Evolutionary conservation across 1,140 invertebrate genomes (phyloP).

Genomic region (Episyrphus balteatus): DNA sequence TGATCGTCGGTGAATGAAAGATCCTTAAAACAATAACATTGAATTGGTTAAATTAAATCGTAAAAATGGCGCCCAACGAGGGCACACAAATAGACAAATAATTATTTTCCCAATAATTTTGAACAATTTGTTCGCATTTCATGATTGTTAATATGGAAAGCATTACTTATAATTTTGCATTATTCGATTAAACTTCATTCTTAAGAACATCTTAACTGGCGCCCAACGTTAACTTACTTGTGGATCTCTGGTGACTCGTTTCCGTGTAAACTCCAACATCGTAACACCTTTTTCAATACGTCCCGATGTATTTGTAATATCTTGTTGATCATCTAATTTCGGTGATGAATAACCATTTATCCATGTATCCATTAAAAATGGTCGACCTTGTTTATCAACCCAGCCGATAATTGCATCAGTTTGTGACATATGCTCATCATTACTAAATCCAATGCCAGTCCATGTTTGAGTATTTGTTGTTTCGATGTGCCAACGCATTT

Average conservation of each 20-base stretch:
- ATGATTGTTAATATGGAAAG: no score
- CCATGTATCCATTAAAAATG: slow-evolving; percentile 83
- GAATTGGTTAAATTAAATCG: no score
- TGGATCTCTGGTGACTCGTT: slow-evolving; percentile 63
- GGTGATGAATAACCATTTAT: slow-evolving; percentile 67
- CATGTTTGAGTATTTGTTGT: slow-evolving; percentile 72
- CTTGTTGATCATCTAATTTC: slow-evolving; percentile 61
- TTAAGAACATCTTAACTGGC: no score
- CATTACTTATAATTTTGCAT: no score
- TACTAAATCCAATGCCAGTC: slow-evolving; percentile 90
- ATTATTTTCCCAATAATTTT: neutral
- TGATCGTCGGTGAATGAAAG: slow-evolving; percentile 69
- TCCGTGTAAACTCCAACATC: slow-evolving; percentile 68
- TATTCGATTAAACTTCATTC: no score
- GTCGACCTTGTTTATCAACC: slow-evolving; percentile 65
- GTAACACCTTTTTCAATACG: slow-evolving; percentile 63
- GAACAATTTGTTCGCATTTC: neutral
- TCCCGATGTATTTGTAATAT: slow-evolving; percentile 58
- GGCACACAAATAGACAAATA: no score
- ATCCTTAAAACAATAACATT: slow-evolving; percentile 42
- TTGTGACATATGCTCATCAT: slow-evolving; percentile 65
- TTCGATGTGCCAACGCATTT: slow-evolving; percentile 75
- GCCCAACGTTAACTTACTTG: slow-evolving; percentile 37
- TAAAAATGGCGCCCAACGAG: no score
- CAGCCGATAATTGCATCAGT: slow-evolving; percentile 63